A percentile compares a stretch with the other conserved stretches of the same genome.
phyloP scores from a whole-genome alignment of 2,113 vertebrate species.

The Xenus cinereus region DNA sequence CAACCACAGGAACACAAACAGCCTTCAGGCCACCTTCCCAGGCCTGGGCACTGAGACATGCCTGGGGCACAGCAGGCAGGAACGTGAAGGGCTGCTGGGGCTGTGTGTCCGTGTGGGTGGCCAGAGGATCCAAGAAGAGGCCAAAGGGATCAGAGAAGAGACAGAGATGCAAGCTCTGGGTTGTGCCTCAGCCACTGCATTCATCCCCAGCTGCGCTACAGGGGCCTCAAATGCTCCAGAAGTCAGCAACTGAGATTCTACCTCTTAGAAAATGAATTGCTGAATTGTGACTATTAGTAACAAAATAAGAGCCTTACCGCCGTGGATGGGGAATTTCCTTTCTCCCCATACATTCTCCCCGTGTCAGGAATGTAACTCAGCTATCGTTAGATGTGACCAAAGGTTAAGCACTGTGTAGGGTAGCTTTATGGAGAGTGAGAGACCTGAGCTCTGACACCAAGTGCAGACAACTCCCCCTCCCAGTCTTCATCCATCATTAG shows the following conservation, averaged over 20 bases:
- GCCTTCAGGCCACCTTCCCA: background rate
- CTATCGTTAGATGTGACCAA: background rate
- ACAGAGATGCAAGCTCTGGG: background rate
- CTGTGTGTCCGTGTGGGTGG: background rate
- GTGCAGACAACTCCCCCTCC: background rate
- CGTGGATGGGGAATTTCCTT: background rate
- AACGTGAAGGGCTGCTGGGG: background rate
- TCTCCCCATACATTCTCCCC: background rate
- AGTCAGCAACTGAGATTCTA: background rate
- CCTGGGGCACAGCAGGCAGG: background rate
- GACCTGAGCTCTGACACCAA: background rate
- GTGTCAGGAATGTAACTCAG: background rate
- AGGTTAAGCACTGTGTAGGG: background rate
- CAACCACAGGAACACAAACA: background rate
- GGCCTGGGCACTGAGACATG: background rate
- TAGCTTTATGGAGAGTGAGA: background rate
- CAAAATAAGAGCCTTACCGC: background rate
- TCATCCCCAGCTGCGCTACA: background rate
- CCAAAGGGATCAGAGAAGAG: background rate
- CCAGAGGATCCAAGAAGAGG: background rate
- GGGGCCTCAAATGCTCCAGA: background rate
- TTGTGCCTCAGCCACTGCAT: background rate
- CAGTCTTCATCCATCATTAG: background rate
- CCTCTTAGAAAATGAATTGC: background rate
- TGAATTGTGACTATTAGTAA: background rate